Evolutionary conservation across 2,113 vertebrate genomes (phyloP).

Genomic region (Xiphophorus hellerii): DNA sequence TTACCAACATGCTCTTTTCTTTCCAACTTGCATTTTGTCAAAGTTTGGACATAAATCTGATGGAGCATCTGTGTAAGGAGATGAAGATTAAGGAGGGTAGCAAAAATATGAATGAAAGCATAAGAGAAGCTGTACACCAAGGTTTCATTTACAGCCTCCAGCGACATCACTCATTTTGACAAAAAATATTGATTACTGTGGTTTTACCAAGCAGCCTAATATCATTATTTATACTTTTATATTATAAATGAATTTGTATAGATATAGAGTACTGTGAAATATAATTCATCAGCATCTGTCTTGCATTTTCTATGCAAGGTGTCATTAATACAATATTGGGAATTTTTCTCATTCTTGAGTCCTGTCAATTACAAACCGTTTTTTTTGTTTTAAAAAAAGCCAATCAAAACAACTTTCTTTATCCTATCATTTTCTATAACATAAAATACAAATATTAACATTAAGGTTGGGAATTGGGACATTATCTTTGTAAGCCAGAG

Average conservation of each 20-base stretch:
- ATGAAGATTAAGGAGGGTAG: background rate
- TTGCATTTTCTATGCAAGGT: background rate
- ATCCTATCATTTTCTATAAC: conserved; percentile 1
- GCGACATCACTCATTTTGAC: background rate
- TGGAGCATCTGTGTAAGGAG: too few species aligned
- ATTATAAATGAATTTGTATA: background rate
- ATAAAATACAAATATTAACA: conserved; percentile 32
- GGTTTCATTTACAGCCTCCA: background rate
- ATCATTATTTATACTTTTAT: background rate
- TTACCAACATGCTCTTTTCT: too few species aligned
- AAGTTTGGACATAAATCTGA: too few species aligned
- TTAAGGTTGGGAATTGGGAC: conserved; percentile 30
- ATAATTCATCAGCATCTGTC: background rate
- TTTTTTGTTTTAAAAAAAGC: background rate
- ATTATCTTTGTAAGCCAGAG: conserved; percentile 41
- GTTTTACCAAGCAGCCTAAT: background rate
- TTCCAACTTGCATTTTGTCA: too few species aligned
- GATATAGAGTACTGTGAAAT: background rate
- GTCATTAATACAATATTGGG: background rate
- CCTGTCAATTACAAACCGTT: conserved; percentile 1
- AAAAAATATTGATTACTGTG: background rate
- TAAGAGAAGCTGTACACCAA: background rate
- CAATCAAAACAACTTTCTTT: background rate
- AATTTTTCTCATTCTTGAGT: background rate
- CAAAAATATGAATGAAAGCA: background rate